Conservation (phyloP, 2,888 invertebrate species). For the Drosophila aldrichi region DNA sequence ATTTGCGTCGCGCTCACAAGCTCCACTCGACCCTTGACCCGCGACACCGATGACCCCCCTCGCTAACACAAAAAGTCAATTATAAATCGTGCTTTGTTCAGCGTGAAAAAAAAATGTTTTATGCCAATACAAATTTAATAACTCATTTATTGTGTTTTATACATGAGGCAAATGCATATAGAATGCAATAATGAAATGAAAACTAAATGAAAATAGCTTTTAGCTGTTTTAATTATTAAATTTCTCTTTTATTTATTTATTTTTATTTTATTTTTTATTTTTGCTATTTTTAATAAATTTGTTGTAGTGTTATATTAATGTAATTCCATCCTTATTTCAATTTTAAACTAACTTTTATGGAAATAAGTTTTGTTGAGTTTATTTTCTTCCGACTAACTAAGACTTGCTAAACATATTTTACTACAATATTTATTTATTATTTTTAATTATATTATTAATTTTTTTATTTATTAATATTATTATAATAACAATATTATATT, state of each 20-base stretch:
- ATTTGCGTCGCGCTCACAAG: constrained; percentile 50
- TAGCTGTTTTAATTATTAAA: neutral
- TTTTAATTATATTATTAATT: too few relatives aligned
- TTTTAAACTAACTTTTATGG: neutral
- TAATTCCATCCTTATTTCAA: neutral
- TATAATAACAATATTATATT: too few relatives aligned
- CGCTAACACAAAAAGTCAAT: constrained; percentile 53
- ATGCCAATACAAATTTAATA: neutral
- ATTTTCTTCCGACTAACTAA: too few relatives aligned
- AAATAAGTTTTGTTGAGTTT: neutral
- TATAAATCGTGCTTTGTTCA: constrained; percentile 35
- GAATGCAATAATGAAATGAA: neutral
- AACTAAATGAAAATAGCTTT: neutral
- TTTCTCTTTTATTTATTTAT: neutral
- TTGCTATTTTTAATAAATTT: neutral
- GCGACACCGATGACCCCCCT: constrained; percentile 22
- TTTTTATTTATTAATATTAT: too few relatives aligned
- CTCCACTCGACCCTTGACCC: constrained; percentile 17
- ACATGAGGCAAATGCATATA: neutral
- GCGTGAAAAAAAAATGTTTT: neutral
- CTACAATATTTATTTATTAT: too few relatives aligned
- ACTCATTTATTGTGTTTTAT: neutral
- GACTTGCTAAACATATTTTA: too few relatives aligned
- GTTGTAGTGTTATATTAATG: neutral
- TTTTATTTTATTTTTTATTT: too few relatives aligned